These are phyloP conservation scores for Morone saxatilis DNA, from an alignment of 2,113 vertebrate species.

Conservation along the genomic window DNA sequence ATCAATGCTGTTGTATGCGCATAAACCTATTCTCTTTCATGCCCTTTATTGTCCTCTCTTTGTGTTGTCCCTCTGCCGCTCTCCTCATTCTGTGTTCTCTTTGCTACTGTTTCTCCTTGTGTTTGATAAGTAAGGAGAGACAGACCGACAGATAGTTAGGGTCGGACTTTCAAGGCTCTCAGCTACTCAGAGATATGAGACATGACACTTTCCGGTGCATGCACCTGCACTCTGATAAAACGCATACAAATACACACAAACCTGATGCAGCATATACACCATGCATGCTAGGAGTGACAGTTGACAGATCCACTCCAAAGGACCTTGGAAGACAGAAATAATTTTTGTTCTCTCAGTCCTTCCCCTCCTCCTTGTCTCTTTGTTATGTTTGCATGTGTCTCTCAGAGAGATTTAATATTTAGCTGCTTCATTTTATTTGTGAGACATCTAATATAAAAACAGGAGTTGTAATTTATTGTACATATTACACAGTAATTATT, in stretches of 20 bases:
- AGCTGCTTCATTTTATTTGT: not conserved
- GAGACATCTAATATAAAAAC: not conserved
- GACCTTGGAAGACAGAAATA: slow-evolving; percentile 8
- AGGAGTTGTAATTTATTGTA: not conserved
- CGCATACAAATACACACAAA: not conserved
- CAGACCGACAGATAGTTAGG: slow-evolving; percentile 11
- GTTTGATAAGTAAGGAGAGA: slow-evolving; percentile 33
- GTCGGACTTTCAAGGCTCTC: slow-evolving; percentile 44
- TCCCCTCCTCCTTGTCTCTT: not conserved
- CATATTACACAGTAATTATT: not conserved
- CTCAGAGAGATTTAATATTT: not conserved
- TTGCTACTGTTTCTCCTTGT: slow-evolving; percentile 32
- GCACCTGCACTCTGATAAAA: slow-evolving; percentile 34
- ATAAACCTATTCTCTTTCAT: slow-evolving; percentile 39
- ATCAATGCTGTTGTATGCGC: slow-evolving; percentile 15
- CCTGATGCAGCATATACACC: not conserved
- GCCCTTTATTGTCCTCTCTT: slow-evolving; percentile 28
- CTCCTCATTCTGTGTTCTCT: slow-evolving; percentile 40
- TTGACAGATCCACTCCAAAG: not conserved
- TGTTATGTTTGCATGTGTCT: not conserved
- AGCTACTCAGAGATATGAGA: slow-evolving; percentile 53
- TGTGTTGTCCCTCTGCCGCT: slow-evolving; percentile 19
- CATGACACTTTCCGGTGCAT: slow-evolving; percentile 17
- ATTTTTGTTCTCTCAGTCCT: not conserved
- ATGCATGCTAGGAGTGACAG: not conserved